A percentile compares a stretch with the other conserved stretches of the same genome.
Conservation (phyloP, 2,888 invertebrate genomes). For the Diarsia dahlii region DNA sequence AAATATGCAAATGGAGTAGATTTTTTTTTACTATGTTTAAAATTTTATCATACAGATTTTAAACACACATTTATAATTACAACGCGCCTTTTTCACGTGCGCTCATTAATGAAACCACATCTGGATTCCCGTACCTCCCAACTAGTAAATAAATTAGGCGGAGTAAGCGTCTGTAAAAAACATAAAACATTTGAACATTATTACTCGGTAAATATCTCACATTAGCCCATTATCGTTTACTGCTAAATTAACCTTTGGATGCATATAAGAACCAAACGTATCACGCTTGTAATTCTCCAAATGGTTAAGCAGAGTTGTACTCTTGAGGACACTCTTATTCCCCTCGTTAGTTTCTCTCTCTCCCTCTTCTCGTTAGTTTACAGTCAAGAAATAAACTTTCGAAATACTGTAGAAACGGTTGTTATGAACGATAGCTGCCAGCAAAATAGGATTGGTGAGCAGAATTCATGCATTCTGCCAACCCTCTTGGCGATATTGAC, state of each 20-base stretch:
- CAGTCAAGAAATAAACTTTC: neutral
- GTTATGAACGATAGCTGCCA: neutral
- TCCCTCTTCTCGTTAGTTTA: neutral
- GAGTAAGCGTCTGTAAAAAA: constrained; percentile 20
- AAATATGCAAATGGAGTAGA: neutral
- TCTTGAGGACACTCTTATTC: neutral
- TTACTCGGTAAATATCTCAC: constrained; percentile 32
- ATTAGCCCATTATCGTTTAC: constrained; percentile 27
- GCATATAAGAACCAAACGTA: neutral
- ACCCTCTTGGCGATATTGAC: neutral
- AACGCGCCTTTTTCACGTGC: neutral
- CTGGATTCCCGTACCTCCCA: neutral
- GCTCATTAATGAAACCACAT: neutral
- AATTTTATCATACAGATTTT: neutral
- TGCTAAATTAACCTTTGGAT: neutral
- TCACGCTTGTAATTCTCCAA: neutral
- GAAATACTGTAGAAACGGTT: neutral
- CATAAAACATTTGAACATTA: constrained; percentile 35
- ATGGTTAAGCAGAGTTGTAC: neutral
- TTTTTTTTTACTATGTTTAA: neutral
- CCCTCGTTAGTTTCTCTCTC: neutral
- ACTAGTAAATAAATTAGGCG: constrained; percentile 19
- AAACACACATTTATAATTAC: neutral
- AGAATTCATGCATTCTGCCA: neutral
- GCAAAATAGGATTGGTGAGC: neutral